Evolutionary conservation across 2,888 invertebrate species (phyloP).

Genomic region (Pyrochroa serraticornis): DNA sequence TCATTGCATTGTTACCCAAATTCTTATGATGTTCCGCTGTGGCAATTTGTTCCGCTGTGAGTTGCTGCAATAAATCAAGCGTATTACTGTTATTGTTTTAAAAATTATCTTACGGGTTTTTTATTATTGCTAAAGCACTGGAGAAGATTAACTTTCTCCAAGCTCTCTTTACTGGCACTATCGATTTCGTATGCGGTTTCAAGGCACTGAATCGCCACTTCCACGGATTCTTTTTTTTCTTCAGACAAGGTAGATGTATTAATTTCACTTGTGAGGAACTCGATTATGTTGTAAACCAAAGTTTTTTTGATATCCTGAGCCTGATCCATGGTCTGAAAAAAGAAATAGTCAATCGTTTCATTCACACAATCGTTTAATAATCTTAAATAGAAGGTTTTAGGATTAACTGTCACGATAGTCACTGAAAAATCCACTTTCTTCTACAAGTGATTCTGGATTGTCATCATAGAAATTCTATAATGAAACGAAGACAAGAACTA

Average conservation of each 20-base stretch:
- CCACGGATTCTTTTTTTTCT: constrained; percentile 73
- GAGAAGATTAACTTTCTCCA: constrained; percentile 11
- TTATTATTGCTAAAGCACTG: neutral
- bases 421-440: no score
- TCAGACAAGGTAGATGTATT: constrained; percentile 29
- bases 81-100: neutral
- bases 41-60: constrained; percentile 60
- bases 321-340: no score
- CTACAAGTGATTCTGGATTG: no score
- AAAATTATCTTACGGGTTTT: neutral
- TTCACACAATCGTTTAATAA: no score
- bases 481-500: no score
- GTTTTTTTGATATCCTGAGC: constrained; percentile 7
- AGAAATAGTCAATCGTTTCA: no score
- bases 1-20: constrained; percentile 90
- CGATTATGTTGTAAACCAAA: constrained; percentile 14
- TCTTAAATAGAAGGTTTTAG: no score
- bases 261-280: constrained; percentile 14
- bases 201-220: constrained; percentile 94
- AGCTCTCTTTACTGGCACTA: constrained; percentile 26
- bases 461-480: no score
- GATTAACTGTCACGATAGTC: no score
- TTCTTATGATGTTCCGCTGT: constrained; percentile 84
- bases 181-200: constrained; percentile 86
- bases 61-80: constrained; percentile 31